Evolutionary conservation across 2,888 invertebrate genomes (phyloP), one percentile per base, ranked within the genome.

Genomic region (Hypercompe scribonia): DNA sequence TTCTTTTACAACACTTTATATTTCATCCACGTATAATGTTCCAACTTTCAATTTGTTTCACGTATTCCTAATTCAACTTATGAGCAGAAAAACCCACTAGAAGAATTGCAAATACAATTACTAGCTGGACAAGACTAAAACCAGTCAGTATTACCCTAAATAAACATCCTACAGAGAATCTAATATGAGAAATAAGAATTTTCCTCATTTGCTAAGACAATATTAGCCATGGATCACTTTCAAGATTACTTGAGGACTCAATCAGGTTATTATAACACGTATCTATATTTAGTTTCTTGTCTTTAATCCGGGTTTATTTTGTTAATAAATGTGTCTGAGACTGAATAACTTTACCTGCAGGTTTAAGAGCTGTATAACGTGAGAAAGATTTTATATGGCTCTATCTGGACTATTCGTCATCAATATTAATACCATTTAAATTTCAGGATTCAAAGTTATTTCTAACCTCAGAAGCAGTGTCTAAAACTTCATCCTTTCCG

Each of bases 151-250:
- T 69, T 72, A 39, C 24, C 71, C 76, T 76, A 77, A 78, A 75
- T 69, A 82, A 82, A 83, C 73, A 77, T 67, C 54, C 70, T 28
- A 61, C n/a, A 50, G 36, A 64, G 70, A 75, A 81, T 83, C 73
- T 78, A 79, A 83, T 83, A 76, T 81, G 36, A 64, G 63, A 68
- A 77, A 79, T 76, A 68, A 70, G 67, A 81, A 74, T 74, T 71
- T 67, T 65, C 68, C 66, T 77, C 75, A 72, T 76, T 71, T 18
- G 66, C 61, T 69, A 74, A 65, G 67, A 79, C 77, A 79, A 83
- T 74, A 75, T 70, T 77, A 54, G 67, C 58, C 46, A 76, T 72
- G 66, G 73, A 71, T 71, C 66, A 63, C 13, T 28, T 33, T 31
- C 21, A 50, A 58, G 33, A 31, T 70, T 31, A 21, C 39, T n/a